Base-by-base conservation (phyloP, 2,113 vertebrate genomes). In the Rhinoptilus africanus region DNA sequence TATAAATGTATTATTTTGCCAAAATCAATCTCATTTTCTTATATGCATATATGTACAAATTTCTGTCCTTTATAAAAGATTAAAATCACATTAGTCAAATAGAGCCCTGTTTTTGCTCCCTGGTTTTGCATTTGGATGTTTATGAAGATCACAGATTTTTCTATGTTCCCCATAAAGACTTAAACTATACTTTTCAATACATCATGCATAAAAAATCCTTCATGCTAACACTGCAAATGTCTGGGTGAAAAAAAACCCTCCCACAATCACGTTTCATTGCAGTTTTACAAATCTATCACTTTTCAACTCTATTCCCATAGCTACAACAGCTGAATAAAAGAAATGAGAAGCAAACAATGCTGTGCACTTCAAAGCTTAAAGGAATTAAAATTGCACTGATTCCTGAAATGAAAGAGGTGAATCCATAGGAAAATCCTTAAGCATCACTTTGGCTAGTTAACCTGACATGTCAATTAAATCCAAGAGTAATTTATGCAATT, bases 401-500 rank as follows among this genome's bases (percentile, higher is more conserved):
- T 91, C 62, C 75, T 92, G 64, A 93, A 95, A 93, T 94, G 69
- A 88, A 93, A 95, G 74, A 87, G 9, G 15, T 77, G 75, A 93
- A 81, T 78, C 32, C 57, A 66, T 18, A 79, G 28, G 45, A 95
- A 95, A 95, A 95, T 86, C 85, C 78, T 85, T 50, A 86, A 78
- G 78, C 72, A 92, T 82, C 21, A 48, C 21, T 85, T 62, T 3
- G 2, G 64, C 37, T 73, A 89, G 71, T 64, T 77, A 88, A 86
- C 73, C 66, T 72, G 69, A 87, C 85, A 53, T 12, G 47, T 93
- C 88, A 94, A 80, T 86, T 89, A 94, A 96, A 89, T 64, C n/a
- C 51, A 75, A 71, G 60, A 88, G n/a, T 71, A 95, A 96, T 92
- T 93, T 75, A 97, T 91, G 89, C 73, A 79, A 22, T 89, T 95